Evolutionary conservation across 1,140 invertebrate genomes (phyloP).

Genomic region (Theocolax elegans): DNA sequence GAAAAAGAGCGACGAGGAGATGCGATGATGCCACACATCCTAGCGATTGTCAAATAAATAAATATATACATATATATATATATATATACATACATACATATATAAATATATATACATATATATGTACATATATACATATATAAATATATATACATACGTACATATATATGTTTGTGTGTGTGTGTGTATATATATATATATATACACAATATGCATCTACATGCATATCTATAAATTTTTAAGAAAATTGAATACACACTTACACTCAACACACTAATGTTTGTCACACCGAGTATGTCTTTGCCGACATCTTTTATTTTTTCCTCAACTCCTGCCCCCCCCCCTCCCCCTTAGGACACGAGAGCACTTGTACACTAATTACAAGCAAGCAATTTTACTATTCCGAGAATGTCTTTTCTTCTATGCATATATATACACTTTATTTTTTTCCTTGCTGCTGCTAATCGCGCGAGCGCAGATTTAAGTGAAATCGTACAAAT

Average conservation of each 20-base stretch:
- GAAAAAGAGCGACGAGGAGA: background rate
- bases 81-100: constrained; percentile 21
- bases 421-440: constrained; percentile 18
- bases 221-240: constrained; percentile 8
- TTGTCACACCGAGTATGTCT: too few species aligned
- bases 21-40: background rate
- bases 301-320: too few species aligned
- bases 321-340: background rate
- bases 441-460: constrained; percentile 49
- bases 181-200: constrained; percentile 14
- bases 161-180: constrained; percentile 5
- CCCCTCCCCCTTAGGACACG: background rate
- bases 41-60: background rate
- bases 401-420: constrained; percentile 13
- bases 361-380: background rate
- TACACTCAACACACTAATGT: constrained; percentile 1
- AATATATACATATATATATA: constrained; percentile 31
- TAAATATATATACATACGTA: constrained; percentile 21
- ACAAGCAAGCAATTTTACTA: constrained; percentile 29
- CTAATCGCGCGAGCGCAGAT: constrained; percentile 49
- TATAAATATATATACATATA: constrained; percentile 16
- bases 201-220: background rate
- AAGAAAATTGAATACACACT: constrained; percentile 13
- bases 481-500: constrained; percentile 67
- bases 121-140: background rate